Evolutionary conservation across 2,888 invertebrate genomes (phyloP).

Genomic region (Halocaridina rubra): DNA sequence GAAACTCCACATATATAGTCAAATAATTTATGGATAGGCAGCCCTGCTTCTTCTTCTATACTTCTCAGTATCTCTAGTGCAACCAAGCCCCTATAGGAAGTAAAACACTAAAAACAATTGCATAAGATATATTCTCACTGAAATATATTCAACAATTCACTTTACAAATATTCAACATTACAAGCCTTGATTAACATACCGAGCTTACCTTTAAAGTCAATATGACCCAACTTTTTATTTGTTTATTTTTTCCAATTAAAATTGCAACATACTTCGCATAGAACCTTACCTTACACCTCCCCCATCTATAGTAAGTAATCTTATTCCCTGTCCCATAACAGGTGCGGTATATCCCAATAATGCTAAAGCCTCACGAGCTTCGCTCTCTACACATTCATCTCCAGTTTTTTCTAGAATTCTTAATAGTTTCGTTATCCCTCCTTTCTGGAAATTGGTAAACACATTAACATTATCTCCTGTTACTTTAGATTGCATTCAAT

Average conservation of each 20-base stretch:
- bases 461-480: too few species aligned
- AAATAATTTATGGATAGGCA: slow-evolving; percentile 80
- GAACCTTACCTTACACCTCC: slow-evolving; percentile 82
- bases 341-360: slow-evolving; percentile 80
- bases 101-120: too few species aligned
- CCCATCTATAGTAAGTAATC: slow-evolving; percentile 88
- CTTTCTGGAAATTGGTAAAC: slow-evolving; percentile 73
- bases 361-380: slow-evolving; percentile 75
- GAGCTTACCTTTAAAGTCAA: too few species aligned
- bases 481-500: too few species aligned
- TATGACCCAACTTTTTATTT: too few species aligned
- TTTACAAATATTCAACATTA: neutral
- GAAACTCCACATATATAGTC: slow-evolving; percentile 88
- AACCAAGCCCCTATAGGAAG: slow-evolving; percentile 77
- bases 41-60: slow-evolving; percentile 77
- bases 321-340: slow-evolving; percentile 79
- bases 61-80: slow-evolving; percentile 84
- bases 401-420: slow-evolving; percentile 67
- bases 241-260: too few species aligned
- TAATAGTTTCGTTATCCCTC: slow-evolving; percentile 77
- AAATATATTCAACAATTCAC: neutral
- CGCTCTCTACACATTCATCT: slow-evolving; percentile 68
- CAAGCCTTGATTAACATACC: neutral
- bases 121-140: neutral
- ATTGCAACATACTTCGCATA: too few species aligned